Conservation (phyloP, 2,888 invertebrate genomes). For the Saturnia pavonia region DNA sequence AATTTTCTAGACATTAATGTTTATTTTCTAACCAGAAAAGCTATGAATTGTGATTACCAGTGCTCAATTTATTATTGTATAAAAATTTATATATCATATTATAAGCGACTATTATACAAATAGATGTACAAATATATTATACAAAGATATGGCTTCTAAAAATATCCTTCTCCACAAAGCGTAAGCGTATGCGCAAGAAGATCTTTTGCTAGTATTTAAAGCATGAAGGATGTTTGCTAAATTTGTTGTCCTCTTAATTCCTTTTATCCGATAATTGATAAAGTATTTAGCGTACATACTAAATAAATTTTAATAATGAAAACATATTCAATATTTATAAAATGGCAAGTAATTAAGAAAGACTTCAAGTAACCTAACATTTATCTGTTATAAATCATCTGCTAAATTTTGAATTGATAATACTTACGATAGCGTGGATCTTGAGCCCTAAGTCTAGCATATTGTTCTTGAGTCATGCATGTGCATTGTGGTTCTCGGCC, state of each 20-base stretch:
- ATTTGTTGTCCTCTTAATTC: background rate
- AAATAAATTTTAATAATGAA: background rate
- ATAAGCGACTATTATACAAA: too few relatives aligned
- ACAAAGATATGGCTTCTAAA: background rate
- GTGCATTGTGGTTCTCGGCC: constrained; percentile 95
- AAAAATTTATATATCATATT: background rate
- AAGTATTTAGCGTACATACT: background rate
- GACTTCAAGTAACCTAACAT: background rate
- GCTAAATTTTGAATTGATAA: background rate
- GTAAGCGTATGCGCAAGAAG: too few relatives aligned
- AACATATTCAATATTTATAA: background rate
- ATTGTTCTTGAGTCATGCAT: constrained; percentile 97
- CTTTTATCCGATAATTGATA: background rate
- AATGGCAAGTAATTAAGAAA: background rate
- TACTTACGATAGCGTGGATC: constrained; percentile 89
- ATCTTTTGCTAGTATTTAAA: background rate
- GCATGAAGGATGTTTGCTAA: background rate
- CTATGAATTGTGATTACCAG: background rate
- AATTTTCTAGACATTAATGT: background rate
- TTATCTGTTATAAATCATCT: background rate
- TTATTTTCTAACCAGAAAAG: background rate
- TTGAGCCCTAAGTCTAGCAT: constrained; percentile 91
- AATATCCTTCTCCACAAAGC: background rate
- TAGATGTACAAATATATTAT: background rate
- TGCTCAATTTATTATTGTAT: background rate